Conservation (phyloP, 2,113 vertebrate genomes). For the Cervus canadensis region DNA sequence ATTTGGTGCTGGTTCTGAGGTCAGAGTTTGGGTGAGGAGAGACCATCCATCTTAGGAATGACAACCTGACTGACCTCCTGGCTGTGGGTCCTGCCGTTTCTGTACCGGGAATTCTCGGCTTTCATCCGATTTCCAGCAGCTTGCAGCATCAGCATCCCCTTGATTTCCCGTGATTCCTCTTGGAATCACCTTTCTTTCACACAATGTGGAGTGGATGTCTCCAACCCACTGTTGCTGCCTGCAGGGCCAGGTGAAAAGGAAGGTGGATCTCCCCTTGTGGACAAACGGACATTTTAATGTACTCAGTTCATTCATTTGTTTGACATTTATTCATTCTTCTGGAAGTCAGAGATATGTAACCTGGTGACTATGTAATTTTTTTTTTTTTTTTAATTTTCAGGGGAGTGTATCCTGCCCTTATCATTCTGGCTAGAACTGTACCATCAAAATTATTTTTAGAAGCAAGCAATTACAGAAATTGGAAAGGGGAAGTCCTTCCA, state of each 20-base stretch:
- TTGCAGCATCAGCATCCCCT: slow-evolving; percentile 37
- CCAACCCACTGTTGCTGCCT: background rate
- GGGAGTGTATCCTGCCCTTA: background rate
- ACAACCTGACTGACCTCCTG: background rate
- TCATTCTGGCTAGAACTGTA: background rate
- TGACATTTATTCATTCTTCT: background rate
- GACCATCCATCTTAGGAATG: slow-evolving; percentile 15
- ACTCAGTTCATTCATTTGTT: background rate
- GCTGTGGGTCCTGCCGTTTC: background rate
- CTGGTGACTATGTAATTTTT: slow-evolving; percentile 25
- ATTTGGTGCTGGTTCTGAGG: background rate
- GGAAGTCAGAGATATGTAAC: background rate
- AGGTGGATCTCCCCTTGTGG: background rate
- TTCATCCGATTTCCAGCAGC: background rate
- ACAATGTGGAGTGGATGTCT: slow-evolving; percentile 1
- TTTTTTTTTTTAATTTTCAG: background rate
- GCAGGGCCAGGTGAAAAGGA: background rate
- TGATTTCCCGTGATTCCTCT: slow-evolving; percentile 48
- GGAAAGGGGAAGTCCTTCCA: background rate
- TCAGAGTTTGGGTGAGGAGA: slow-evolving; percentile 46
- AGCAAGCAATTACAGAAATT: background rate
- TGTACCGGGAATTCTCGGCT: background rate
- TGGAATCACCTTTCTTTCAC: slow-evolving; percentile 53
- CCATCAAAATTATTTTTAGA: slow-evolving; percentile 23
- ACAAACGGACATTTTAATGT: background rate